Conservation (phyloP, 2,113 vertebrate species). For the Lanius ludovicianus region DNA sequence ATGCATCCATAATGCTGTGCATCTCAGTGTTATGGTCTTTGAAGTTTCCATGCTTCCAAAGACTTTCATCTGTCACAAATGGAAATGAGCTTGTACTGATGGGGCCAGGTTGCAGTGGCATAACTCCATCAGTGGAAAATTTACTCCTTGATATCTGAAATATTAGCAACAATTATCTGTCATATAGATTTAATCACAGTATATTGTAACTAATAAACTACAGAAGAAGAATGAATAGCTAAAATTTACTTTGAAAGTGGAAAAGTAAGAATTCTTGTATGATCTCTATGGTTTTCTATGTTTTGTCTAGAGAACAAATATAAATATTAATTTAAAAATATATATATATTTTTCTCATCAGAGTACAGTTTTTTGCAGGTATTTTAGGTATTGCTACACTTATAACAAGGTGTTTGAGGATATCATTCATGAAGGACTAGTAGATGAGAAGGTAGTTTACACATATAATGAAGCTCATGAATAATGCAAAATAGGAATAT, state of each 20-base stretch:
- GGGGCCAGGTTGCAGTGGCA: background rate
- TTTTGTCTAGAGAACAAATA: background rate
- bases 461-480: background rate
- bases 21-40: background rate
- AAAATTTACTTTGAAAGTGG: background rate
- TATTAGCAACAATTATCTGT: background rate
- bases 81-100: slow-evolving; percentile 4
- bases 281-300: background rate
- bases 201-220: background rate
- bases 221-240: background rate
- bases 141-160: background rate
- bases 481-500: background rate
- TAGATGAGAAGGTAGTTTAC: background rate
- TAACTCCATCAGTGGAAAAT: background rate
- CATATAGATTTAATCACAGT: background rate
- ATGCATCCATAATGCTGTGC: slow-evolving; percentile 18
- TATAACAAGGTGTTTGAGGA: background rate
- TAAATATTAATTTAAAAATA: background rate
- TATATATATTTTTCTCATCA: background rate
- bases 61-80: slow-evolving; percentile 22
- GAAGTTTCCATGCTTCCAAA: slow-evolving; percentile 41
- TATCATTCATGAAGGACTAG: background rate
- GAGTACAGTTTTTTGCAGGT: background rate
- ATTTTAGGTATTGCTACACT: background rate
- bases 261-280: background rate